These are phyloP conservation scores for Rhinogobio ventralis DNA, from an alignment of 2,797 vertebrate genomes.

Conservation along the genomic window DNA sequence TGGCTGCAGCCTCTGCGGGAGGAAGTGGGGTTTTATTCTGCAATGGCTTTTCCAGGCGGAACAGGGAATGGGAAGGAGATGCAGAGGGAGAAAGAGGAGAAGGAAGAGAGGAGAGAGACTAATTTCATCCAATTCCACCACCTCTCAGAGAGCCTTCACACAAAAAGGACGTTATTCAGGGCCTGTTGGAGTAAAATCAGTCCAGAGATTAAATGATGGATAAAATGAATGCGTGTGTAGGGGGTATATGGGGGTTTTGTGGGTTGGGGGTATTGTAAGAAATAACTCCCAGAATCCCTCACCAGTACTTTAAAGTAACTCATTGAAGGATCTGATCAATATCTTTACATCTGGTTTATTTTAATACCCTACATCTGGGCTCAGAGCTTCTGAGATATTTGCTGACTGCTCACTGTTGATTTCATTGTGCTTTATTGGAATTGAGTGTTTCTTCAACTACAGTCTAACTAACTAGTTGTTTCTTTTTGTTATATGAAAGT, in stretches of 20 bases:
- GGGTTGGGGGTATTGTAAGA: constrained; percentile 25
- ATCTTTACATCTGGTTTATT: constrained; percentile 13
- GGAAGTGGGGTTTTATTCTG: constrained; percentile 73
- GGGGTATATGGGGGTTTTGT: constrained; percentile 17
- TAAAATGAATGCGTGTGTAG: constrained; percentile 28
- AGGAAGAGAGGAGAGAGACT: constrained; percentile 35
- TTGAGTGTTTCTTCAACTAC: background rate
- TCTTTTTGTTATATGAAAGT: background rate
- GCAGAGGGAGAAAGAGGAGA: constrained; percentile 28
- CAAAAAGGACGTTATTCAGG: constrained; percentile 52
- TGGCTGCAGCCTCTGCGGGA: constrained; percentile 62
- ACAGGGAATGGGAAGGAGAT: constrained; percentile 45
- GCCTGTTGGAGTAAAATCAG: constrained; percentile 39
- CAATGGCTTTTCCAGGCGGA: constrained; percentile 79
- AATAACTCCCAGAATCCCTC: constrained; percentile 45
- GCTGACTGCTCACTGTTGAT: constrained; percentile 8
- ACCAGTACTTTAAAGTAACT: constrained; percentile 5
- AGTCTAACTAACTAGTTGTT: background rate
- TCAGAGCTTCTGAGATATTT: background rate
- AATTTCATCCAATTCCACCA: constrained; percentile 39
- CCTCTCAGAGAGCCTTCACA: constrained; percentile 3
- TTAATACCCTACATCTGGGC: constrained; percentile 1
- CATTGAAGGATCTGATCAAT: constrained; percentile 15
- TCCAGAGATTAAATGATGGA: constrained; percentile 28
- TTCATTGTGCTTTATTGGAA: constrained; percentile 13